A percentile compares a stretch with the other conserved stretches of the same genome.
phyloP scores from a whole-genome alignment of 2,888 invertebrate genomes.

The Cryptophagus acutangulus region DNA sequence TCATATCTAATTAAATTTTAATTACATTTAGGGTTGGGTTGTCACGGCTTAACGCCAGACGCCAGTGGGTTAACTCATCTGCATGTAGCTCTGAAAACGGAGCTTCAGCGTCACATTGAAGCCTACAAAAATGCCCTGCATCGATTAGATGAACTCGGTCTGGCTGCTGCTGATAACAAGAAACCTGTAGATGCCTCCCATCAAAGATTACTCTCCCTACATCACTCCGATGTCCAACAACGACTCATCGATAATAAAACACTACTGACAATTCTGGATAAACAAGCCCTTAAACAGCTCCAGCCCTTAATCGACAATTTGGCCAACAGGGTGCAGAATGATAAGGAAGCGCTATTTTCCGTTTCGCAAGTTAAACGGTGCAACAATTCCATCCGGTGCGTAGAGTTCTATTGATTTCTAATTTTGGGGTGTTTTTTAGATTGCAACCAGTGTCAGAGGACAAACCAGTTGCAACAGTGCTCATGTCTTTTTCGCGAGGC shows the following conservation, averaged over 20 bases:
- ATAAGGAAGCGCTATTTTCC: constrained; percentile 79
- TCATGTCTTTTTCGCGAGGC: constrained; percentile 71
- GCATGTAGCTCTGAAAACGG: constrained; percentile 76
- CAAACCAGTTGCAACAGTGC: constrained; percentile 64
- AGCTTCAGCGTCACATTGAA: constrained; percentile 77
- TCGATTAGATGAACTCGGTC: constrained; percentile 71
- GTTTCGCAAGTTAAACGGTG: constrained; percentile 61
- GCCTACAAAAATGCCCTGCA: constrained; percentile 83
- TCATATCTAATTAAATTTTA: constrained; percentile 1
- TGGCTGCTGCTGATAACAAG: constrained; percentile 51
- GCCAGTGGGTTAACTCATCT: constrained; percentile 65
- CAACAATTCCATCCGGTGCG: constrained; percentile 1
- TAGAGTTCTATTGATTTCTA: constrained; percentile 5
- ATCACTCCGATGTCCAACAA: constrained; percentile 81
- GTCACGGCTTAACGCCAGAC: constrained; percentile 77
- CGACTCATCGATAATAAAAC: constrained; percentile 89
- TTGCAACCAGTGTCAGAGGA: constrained; percentile 43
- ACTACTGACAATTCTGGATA: constrained; percentile 76
- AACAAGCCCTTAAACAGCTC: constrained; percentile 74
- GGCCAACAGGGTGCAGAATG: constrained; percentile 78
- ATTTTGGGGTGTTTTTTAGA: constrained; percentile 29
- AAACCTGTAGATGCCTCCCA: constrained; percentile 80
- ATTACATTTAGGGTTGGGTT: constrained; percentile 61
- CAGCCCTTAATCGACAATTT: constrained; percentile 63
- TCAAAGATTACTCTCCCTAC: constrained; percentile 79